Percentiles rank a stretch among this genome's conserved stretches.
These are phyloP conservation scores for Psittacula cyanocephala DNA, from an alignment of 2,113 vertebrate species.

Conservation along the genomic window DNA sequence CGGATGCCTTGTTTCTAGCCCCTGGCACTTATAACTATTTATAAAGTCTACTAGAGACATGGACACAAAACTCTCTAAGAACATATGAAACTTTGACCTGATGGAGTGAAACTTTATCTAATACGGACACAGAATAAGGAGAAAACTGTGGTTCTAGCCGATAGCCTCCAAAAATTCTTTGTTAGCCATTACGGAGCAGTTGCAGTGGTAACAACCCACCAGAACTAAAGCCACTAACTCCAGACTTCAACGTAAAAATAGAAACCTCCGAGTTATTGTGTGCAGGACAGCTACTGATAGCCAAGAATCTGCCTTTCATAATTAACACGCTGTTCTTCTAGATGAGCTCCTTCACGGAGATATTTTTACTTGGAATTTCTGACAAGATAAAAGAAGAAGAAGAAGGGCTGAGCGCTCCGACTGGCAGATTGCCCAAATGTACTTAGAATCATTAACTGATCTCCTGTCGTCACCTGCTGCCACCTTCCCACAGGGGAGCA, in stretches of 20 bases:
- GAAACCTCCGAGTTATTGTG: neutral
- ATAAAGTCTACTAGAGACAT: neutral
- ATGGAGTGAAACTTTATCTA: neutral
- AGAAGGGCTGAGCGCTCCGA: neutral
- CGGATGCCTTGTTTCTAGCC: neutral
- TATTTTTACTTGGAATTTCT: slow-evolving; percentile 28
- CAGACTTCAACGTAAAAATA: neutral
- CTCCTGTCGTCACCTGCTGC: slow-evolving; percentile 13
- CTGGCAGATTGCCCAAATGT: slow-evolving; percentile 40
- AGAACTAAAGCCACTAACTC: neutral
- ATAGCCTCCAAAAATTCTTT: neutral
- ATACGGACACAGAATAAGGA: neutral
- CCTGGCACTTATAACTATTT: neutral
- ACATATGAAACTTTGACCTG: neutral
- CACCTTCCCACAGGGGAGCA: slow-evolving; percentile 34
- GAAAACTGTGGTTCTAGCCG: neutral
- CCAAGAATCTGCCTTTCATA: slow-evolving; percentile 46
- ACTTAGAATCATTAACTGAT: slow-evolving; percentile 14
- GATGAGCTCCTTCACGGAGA: neutral
- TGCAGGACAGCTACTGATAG: slow-evolving; percentile 14
- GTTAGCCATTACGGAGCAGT: neutral
- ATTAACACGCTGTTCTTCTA: slow-evolving; percentile 12
- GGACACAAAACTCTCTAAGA: neutral
- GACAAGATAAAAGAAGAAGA: slow-evolving; percentile 24
- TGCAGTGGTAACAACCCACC: neutral